These are phyloP conservation scores for Zelleria hepariella DNA, from an alignment of 2,888 invertebrate species.

Conservation along the genomic window DNA sequence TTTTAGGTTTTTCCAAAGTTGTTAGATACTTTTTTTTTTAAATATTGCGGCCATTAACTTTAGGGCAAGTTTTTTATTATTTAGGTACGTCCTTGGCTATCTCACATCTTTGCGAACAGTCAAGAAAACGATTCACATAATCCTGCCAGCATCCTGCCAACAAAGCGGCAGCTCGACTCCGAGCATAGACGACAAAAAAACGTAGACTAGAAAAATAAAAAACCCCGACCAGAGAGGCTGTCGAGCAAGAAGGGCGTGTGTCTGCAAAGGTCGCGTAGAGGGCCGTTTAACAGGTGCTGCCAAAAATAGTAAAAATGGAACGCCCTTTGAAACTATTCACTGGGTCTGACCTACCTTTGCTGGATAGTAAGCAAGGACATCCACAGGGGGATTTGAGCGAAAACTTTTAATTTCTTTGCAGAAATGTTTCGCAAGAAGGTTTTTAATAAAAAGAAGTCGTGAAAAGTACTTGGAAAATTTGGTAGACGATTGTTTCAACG, in stretches of 20 bases:
- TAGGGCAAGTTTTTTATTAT: too few species aligned
- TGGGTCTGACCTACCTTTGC: conserved; percentile 23
- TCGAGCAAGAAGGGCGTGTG: conserved; percentile 18
- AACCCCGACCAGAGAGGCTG: neutral
- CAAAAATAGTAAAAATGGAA: conserved; percentile 40
- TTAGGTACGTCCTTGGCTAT: too few species aligned
- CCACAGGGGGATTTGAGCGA: conserved; percentile 15
- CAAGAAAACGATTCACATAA: too few species aligned
- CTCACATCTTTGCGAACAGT: too few species aligned
- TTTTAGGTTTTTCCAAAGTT: neutral
- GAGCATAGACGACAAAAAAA: neutral
- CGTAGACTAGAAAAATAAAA: neutral
- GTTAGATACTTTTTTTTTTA: neutral
- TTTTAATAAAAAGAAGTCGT: neutral
- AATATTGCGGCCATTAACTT: too few species aligned
- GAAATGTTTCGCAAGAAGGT: neutral
- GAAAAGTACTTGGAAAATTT: neutral
- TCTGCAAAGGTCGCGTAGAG: conserved; percentile 21
- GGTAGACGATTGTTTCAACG: neutral
- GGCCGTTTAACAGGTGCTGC: conserved; percentile 28
- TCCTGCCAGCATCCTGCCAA: too few species aligned
- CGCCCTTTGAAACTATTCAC: conserved; percentile 50
- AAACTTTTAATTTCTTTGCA: neutral
- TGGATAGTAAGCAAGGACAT: conserved; percentile 21
- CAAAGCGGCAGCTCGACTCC: too few species aligned